These are phyloP conservation scores for Malacoraja senta DNA, from an alignment of 2,797 vertebrate species.

Conservation along the genomic window DNA sequence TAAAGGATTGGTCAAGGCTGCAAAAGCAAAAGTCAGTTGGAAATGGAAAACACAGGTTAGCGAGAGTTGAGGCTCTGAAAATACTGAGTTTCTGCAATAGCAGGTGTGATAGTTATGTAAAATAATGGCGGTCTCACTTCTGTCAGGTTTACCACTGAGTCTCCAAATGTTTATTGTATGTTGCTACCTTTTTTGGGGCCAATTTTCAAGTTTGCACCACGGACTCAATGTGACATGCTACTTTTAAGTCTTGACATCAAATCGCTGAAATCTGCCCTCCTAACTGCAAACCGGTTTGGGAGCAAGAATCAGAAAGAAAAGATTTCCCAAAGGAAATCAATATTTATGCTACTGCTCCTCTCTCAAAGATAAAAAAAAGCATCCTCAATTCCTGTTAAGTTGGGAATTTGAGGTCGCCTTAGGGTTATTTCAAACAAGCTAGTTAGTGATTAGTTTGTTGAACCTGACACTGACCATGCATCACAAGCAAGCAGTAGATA, in stretches of 20 bases:
- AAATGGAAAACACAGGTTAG: constrained; percentile 67
- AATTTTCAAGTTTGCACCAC: neutral
- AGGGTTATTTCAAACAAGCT: neutral
- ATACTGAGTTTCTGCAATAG: no score
- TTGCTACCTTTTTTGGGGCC: neutral
- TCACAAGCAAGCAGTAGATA: neutral
- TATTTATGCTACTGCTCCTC: neutral
- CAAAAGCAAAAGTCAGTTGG: constrained; percentile 69
- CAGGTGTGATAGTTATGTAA: neutral
- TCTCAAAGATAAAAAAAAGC: neutral
- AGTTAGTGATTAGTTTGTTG: constrained; percentile 14
- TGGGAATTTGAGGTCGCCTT: neutral
- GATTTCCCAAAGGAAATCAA: neutral
- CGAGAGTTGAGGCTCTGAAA: constrained; percentile 45
- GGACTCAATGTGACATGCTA: neutral
- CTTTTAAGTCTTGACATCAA: neutral
- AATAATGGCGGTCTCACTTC: neutral
- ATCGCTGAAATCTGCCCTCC: neutral
- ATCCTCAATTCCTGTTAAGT: constrained; percentile 6
- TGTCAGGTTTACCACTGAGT: neutral
- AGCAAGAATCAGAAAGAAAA: neutral
- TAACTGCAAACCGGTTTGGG: neutral
- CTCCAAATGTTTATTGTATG: neutral
- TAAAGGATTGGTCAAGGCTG: constrained; percentile 71
- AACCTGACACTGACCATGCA: neutral